These are phyloP conservation scores for Helicorthomorpha holstii DNA, from an alignment of 1,140 invertebrate species.

Conservation along the genomic window DNA sequence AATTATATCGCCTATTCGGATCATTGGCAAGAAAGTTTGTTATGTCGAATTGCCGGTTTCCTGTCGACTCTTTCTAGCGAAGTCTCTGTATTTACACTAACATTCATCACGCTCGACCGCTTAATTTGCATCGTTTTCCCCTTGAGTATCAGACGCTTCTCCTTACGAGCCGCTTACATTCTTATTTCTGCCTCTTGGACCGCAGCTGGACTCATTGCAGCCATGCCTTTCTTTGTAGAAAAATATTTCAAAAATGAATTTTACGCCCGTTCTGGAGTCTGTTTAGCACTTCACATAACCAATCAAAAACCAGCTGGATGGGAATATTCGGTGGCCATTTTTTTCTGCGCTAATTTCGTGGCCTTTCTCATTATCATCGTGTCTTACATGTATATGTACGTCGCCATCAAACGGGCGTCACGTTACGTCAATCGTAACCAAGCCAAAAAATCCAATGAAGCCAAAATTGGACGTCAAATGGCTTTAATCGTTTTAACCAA, in stretches of 20 bases:
- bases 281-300: conserved; percentile 26
- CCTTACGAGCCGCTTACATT: conserved; percentile 17
- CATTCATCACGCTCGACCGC: conserved; percentile 24
- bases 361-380: conserved; percentile 25
- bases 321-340: conserved; percentile 27
- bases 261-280: conserved; percentile 26
- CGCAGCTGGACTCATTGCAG: conserved; percentile 18
- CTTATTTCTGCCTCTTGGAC: conserved; percentile 22
- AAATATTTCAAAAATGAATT: conserved; percentile 24
- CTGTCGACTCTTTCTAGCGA: conserved; percentile 28
- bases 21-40: conserved; percentile 25
- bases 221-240: conserved; percentile 19
- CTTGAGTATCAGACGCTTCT: conserved; percentile 17
- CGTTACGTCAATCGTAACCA: conserved; percentile 18
- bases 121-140: conserved; percentile 27
- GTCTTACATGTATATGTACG: conserved; percentile 27
- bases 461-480: conserved; percentile 26
- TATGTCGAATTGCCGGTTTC: conserved; percentile 30
- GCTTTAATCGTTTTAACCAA: conserved; percentile 30
- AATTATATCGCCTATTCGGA: conserved; percentile 27
- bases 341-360: conserved; percentile 23
- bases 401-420: conserved; percentile 22
- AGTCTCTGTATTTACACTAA: conserved; percentile 22
- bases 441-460: conserved; percentile 19
- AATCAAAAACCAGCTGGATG: conserved; percentile 22